These are phyloP conservation scores for Brassicogethes aeneus DNA, from an alignment of 2,888 invertebrate species.

Conservation along the genomic window DNA sequence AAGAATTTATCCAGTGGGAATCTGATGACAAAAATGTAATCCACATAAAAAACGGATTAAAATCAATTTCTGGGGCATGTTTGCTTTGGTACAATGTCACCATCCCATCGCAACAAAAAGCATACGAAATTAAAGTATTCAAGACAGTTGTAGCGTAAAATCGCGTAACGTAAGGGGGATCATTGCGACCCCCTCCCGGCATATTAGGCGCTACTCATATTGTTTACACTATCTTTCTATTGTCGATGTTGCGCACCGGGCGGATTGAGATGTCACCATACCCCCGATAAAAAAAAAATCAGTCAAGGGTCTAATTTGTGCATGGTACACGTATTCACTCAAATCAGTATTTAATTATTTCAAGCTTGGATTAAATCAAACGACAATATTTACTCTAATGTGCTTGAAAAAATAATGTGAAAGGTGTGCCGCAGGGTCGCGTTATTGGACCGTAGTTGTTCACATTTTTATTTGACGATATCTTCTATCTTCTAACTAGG, in stretches of 20 bases:
- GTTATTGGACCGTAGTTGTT: too few species aligned
- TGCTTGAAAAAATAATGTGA: too few species aligned
- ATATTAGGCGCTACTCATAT: constrained; percentile 43
- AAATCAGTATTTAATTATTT: constrained; percentile 19
- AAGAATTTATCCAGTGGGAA: too few species aligned
- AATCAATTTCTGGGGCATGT: constrained; percentile 11
- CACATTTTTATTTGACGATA: too few species aligned
- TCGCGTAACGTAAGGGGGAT: constrained; percentile 16
- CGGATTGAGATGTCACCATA: constrained; percentile 32
- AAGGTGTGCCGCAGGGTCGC: too few species aligned
- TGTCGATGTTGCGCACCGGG: constrained; percentile 31
- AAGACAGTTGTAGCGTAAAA: not conserved
- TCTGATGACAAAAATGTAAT: too few species aligned
- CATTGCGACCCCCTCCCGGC: constrained; percentile 31
- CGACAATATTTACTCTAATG: too few species aligned
- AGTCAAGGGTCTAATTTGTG: constrained; percentile 19
- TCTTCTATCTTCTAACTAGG: too few species aligned
- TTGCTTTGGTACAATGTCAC: constrained; percentile 24
- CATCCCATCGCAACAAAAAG: constrained; percentile 25
- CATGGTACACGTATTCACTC: constrained; percentile 13
- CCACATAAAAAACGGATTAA: too few species aligned
- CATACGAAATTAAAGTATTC: constrained; percentile 7
- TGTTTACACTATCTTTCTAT: constrained; percentile 40
- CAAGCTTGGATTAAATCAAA: constrained; percentile 13
- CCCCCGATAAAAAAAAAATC: constrained; percentile 22